Base-by-base conservation (phyloP, 2,797 vertebrate species). In the Sciaenops ocellatus region DNA sequence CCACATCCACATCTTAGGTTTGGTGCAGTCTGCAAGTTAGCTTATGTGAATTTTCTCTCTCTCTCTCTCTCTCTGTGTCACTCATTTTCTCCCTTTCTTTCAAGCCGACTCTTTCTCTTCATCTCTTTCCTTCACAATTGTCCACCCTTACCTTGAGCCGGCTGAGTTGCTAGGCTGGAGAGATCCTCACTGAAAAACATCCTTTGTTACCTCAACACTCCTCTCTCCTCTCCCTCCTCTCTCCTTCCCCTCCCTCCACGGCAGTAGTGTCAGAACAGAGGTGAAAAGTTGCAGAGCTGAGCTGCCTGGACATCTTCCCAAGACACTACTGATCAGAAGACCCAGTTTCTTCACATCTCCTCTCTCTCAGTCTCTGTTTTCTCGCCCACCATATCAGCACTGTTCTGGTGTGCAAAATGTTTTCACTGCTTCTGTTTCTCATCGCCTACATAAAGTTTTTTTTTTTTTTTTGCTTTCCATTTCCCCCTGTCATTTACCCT, bases 151-250 rank as follows among this genome's bases (percentile, higher is more conserved):
- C 81, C 85, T 86, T 73, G 55, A 79, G 77, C 59, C 59, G 65
- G 82, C 77, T 76, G 63, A 83, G 88, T 93, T 92, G 82, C 88
- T 84, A 84, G 81, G 86, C 80, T 88, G 78, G 69, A 78, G 17
- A 76, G 46, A 74, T 90, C 70, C 74, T 90, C 10, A 4, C 64
- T 83, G 71, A 79, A 89, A 79, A 86, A 87, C 82, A 89, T 79
- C 73, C 72, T 76, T 82, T 41, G 12, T 61, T 38, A 6, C 34
- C 62, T 41, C 17, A 4, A 5, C 41, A 8, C 26, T 18, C 15
- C 4, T 64, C 42, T 34, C 28, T 44, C 20, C 41, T 42, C 51
- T 62, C n/a, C 51, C 28, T 15, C 61, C 18, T 52, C 30, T 20
- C 67, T 8, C 34, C 34, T 38, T 38, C 34, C 34, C 62, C 71